Evolutionary conservation across 2,888 invertebrate genomes (phyloP).

Genomic region (Pammene fasciana): DNA sequence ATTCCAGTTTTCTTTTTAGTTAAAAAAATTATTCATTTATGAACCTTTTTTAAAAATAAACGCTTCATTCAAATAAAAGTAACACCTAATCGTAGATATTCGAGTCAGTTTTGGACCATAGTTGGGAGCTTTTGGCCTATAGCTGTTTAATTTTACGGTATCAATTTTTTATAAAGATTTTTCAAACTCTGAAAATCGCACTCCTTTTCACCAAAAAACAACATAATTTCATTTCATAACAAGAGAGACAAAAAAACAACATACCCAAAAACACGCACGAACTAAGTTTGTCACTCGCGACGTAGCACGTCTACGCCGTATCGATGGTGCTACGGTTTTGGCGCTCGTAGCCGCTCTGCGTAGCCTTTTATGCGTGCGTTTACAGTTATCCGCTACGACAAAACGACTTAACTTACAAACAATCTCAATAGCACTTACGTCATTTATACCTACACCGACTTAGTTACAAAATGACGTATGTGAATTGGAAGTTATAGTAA

Average conservation of each 20-base stretch:
- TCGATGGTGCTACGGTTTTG: conserved; percentile 69
- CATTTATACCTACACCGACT: background rate
- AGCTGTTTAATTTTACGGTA: no score
- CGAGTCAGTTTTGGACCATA: no score
- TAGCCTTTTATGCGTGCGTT: conserved; percentile 57
- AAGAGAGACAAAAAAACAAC: conserved; percentile 38
- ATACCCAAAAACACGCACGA: conserved; percentile 38
- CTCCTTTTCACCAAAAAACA: no score
- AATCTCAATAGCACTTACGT: background rate
- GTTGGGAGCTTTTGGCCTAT: no score
- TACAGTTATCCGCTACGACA: background rate
- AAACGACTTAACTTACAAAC: conserved; percentile 4
- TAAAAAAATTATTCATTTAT: no score
- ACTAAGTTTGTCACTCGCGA: conserved; percentile 48
- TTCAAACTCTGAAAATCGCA: no score
- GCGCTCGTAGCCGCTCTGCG: conserved; percentile 58
- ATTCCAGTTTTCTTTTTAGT: no score
- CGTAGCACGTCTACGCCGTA: conserved; percentile 76
- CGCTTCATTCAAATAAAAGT: no score
- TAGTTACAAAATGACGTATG: conserved; percentile 2
- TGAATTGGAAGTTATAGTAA: background rate
- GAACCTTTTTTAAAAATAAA: no score
- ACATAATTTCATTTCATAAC: no score
- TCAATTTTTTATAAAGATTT: no score
- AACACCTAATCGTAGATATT: no score